Base-by-base conservation (phyloP, 2,113 vertebrate genomes). In the Typhlomys cinereus region DNA sequence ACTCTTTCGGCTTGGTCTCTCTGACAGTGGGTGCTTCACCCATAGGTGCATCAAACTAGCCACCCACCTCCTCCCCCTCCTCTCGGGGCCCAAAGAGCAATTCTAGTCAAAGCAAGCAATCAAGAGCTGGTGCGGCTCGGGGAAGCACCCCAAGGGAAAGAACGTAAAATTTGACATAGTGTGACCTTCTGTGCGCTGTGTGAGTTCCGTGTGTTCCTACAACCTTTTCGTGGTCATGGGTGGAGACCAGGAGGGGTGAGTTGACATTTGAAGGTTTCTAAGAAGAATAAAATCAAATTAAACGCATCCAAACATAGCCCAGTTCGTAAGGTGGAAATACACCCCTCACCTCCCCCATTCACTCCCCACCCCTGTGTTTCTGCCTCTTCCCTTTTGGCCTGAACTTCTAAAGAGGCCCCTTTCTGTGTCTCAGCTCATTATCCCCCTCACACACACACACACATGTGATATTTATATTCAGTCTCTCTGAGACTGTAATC, bases 231-330 rank as follows among this genome's bases (percentile, higher is more conserved):
- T 83, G 86, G 59, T 80, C 76, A 54, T 27, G 36, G 54, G 48
- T 50, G 29, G n/a, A 81, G 62, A 61, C 13, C 31, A 79, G 46
- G 2, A 54, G 9, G 29, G 75, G 39, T 73, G 23, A 29, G 9
- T 88, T 50, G 70, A 57, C 11, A 74, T 83, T 44, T 36, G 54
- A 88, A 52, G 46, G 12, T 34, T 70, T 27, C n/a, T n/a, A 20
- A 52, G 52, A 78, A 75, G 29, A 66, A 41, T 82, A 85, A 76
- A n/a, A 80, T 87, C 39, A 62, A 92, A 73, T 74, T 41, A 83
- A 66, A 27, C 41, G 23, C 46, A 41, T 75, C 36, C n/a, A 64
- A 85, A 10, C n/a, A 57, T 79, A 59, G 39, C 61, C 64, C 44
- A 27, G 61, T 69, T 15, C 41, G 6, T 71, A 8, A 34, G 13